Conservation (phyloP, 2,888 invertebrate genomes). For the Julus scandinavius region DNA sequence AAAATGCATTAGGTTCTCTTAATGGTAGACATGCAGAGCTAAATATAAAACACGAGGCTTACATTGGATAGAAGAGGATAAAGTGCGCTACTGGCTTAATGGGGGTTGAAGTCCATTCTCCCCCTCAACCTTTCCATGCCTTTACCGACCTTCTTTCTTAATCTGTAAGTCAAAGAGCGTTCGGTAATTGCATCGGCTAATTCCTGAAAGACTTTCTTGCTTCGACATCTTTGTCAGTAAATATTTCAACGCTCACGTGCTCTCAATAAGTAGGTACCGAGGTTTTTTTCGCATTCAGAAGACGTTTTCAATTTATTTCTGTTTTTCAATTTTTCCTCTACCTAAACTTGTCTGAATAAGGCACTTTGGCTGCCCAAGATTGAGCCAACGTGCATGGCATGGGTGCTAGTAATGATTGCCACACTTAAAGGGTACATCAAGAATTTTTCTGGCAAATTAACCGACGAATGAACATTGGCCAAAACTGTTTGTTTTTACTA, state of each 20-base stretch:
- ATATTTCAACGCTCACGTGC: not conserved
- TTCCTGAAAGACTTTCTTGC: slow-evolving; percentile 46
- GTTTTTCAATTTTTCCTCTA: not conserved
- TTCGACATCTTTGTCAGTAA: slow-evolving; percentile 25
- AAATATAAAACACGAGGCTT: slow-evolving; percentile 40
- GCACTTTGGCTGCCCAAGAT: not conserved
- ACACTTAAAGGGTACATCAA: not conserved
- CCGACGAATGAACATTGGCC: not conserved
- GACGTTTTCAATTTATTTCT: not conserved
- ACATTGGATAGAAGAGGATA: slow-evolving; percentile 15
- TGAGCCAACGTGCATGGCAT: not conserved
- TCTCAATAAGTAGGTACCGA: not conserved
- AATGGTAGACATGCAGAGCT: slow-evolving; percentile 21
- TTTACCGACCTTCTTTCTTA: not conserved
- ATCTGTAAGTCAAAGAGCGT: slow-evolving; percentile 36
- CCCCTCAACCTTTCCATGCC: not conserved
- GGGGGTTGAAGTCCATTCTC: not conserved
- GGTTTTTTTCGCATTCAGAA: not conserved
- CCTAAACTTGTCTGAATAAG: not conserved
- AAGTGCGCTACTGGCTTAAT: slow-evolving; percentile 8
- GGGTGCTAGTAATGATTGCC: not conserved
- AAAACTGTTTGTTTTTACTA: not conserved
- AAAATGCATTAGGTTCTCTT: slow-evolving; percentile 16
- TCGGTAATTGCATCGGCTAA: slow-evolving; percentile 43
- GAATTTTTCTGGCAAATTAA: slow-evolving; percentile 8